These are phyloP conservation scores for Latheticus oryzae DNA, from an alignment of 2,888 invertebrate genomes.

Conservation along the genomic window DNA sequence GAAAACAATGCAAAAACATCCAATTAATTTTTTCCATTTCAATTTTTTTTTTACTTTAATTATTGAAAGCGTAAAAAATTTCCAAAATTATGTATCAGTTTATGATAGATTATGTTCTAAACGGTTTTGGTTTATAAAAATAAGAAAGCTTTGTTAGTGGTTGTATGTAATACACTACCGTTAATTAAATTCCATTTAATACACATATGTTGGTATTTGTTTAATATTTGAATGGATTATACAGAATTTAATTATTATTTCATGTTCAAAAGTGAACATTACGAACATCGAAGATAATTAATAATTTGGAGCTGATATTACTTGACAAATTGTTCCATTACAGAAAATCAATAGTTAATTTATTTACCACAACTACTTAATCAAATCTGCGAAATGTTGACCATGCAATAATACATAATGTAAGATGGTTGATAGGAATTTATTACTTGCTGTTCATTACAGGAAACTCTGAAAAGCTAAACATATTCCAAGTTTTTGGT, in stretches of 20 bases:
- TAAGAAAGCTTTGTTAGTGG: conserved; percentile 7
- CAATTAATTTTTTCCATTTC: no score
- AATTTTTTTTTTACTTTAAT: no score
- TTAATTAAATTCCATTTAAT: conserved; percentile 11
- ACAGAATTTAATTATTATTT: conserved; percentile 5
- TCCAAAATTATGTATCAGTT: no score
- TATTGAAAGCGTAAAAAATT: no score
- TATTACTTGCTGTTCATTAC: no score
- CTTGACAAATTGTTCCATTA: conserved; percentile 30
- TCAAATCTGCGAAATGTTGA: no score
- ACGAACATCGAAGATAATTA: conserved; percentile 30
- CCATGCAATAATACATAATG: no score
- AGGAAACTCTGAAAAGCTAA: no score
- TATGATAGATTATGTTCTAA: no score
- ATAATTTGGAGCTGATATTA: conserved; percentile 31
- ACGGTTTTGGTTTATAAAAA: neutral
- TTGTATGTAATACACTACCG: conserved; percentile 7
- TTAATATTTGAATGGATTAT: conserved; percentile 19
- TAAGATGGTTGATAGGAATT: no score
- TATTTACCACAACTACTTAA: conserved; percentile 31
- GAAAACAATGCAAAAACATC: no score
- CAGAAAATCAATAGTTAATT: conserved; percentile 33
- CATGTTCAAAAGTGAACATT: conserved; percentile 18
- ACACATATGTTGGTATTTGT: conserved; percentile 3
- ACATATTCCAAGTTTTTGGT: no score